Percentiles rank a stretch among this genome's conserved stretches.
These are phyloP conservation scores for Sebastes oblongus DNA, from an alignment of 2,797 vertebrate species.

Conservation along the genomic window DNA sequence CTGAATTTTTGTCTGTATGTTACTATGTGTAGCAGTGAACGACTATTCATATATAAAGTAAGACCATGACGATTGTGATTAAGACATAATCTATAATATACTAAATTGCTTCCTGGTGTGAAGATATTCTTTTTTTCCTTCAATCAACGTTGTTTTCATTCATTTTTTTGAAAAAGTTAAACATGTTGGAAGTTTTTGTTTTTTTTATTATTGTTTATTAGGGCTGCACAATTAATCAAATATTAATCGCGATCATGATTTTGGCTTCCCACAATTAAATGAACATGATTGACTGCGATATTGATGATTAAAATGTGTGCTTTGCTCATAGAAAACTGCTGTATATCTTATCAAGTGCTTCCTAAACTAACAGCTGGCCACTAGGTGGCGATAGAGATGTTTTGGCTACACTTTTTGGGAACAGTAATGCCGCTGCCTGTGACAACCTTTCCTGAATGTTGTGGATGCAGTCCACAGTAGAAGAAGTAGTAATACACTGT, in stretches of 20 bases:
- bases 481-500: not conserved
- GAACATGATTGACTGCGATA: not conserved
- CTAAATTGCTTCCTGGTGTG: not conserved
- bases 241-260: no score
- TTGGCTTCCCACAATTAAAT: not conserved
- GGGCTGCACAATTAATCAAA: no score
- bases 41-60: not conserved
- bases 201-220: not conserved
- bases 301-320: not conserved
- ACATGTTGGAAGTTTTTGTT: not conserved
- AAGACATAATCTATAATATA: not conserved
- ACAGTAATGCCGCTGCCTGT: accelerated
- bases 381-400: not conserved
- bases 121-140: not conserved
- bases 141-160: not conserved
- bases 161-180: not conserved
- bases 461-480: not conserved
- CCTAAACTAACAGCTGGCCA: not conserved
- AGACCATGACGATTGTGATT: not conserved
- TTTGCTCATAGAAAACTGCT: not conserved
- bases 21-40: not conserved
- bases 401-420: not conserved
- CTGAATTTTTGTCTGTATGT: not conserved
- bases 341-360: not conserved
- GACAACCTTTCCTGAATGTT: no score